These are phyloP conservation scores for Brachylomia viminalis DNA, from an alignment of 2,888 invertebrate genomes.

Conservation along the genomic window DNA sequence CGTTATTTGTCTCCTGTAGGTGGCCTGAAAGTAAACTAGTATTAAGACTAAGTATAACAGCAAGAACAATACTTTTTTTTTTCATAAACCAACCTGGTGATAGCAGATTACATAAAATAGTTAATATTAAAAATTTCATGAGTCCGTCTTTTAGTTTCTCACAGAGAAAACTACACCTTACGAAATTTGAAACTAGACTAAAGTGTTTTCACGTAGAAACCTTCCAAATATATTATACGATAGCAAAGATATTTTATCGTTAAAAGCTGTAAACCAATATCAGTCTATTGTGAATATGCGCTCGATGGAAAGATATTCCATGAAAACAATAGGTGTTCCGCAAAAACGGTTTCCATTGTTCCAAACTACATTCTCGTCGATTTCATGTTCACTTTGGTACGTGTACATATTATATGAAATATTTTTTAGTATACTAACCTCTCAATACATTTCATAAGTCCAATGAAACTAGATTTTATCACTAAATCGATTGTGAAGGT, in stretches of 20 bases:
- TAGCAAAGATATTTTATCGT: constrained; percentile 76
- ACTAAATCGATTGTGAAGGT: neutral
- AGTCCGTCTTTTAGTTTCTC: constrained; percentile 23
- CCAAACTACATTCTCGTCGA: constrained; percentile 49
- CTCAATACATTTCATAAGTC: neutral
- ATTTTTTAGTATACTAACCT: neutral
- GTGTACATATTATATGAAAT: neutral
- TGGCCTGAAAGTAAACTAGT: constrained; percentile 48
- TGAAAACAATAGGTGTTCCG: constrained; percentile 83
- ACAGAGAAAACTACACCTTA: constrained; percentile 36
- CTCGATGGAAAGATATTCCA: constrained; percentile 81
- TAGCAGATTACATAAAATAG: constrained; percentile 55
- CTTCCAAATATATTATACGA: constrained; percentile 60
- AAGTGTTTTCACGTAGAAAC: constrained; percentile 49
- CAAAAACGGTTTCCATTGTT: constrained; percentile 81
- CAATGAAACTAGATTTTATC: neutral
- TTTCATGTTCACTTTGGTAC: constrained; percentile 29
- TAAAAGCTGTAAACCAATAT: constrained; percentile 80
- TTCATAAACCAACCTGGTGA: constrained; percentile 56
- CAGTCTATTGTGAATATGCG: constrained; percentile 81
- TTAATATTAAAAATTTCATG: constrained; percentile 57
- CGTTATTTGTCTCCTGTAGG: constrained; percentile 36
- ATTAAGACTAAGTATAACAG: constrained; percentile 1
- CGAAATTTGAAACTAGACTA: constrained; percentile 45
- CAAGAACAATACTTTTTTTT: neutral